Evolutionary conservation across 1,140 invertebrate genomes (phyloP).

Genomic region (Apocrypta bakeri): DNA sequence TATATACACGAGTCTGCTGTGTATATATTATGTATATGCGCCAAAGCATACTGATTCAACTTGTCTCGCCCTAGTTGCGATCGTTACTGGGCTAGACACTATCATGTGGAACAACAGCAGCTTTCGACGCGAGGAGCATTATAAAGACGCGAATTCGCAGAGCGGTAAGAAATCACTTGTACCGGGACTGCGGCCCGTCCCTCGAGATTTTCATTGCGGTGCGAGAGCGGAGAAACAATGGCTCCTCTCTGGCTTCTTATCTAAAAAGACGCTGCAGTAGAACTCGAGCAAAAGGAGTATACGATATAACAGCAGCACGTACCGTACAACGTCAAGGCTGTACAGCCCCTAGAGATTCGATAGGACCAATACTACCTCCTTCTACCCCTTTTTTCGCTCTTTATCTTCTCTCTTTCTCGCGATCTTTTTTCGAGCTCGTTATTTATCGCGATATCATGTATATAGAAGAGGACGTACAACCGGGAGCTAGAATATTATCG

Average conservation of each 20-base stretch:
- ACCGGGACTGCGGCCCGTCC: background rate
- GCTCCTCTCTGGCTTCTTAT: background rate
- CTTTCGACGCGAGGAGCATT: background rate
- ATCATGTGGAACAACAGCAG: background rate
- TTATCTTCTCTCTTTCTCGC: background rate
- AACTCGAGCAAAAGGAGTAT: background rate
- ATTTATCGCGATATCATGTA: conserved; percentile 19
- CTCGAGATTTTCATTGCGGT: background rate
- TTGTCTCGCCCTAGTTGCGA: background rate
- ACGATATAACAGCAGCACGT: too few relatives aligned
- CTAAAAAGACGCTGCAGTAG: background rate
- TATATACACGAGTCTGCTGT: too few relatives aligned
- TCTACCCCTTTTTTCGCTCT: background rate
- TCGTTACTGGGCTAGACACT: background rate
- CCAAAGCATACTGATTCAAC: conserved; percentile 1
- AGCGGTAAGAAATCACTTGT: conserved; percentile 34
- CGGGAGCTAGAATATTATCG: conserved; percentile 12
- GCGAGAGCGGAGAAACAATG: background rate
- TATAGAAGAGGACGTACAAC: background rate
- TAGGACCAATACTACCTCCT: background rate
- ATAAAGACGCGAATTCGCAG: conserved; percentile 8
- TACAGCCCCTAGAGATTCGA: background rate
- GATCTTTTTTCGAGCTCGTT: background rate
- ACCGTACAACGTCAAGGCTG: background rate
- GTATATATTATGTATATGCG: too few relatives aligned